Base-by-base conservation (phyloP, 1,140 invertebrate species). In the Antheraea mylitta region DNA sequence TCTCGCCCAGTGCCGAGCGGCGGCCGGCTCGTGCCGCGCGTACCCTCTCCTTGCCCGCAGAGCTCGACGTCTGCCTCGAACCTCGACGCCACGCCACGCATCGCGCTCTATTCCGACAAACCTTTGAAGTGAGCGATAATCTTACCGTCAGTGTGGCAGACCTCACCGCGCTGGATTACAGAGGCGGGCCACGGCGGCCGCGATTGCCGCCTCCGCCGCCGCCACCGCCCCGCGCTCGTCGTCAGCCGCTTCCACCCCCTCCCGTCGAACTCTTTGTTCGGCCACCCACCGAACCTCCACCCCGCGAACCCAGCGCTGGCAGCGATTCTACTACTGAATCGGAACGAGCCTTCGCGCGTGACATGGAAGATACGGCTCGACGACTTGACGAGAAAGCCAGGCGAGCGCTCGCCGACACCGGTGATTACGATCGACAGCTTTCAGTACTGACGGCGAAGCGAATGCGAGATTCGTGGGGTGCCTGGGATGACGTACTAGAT, bases 61-160 rank as follows among this genome's bases (percentile, higher is more conserved):
- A 94, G 77, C 93, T 92, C 65, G 93, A 94, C 83, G 79, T 94
- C 69, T 92, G 92, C 77, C 87, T 92, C 75, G 88, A 93, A 71
- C 81, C 83, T 64, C 81, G 78, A 36, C 82, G 80, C 45, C 82
- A 76, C 75, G 77, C 77, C 69, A 66, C 75, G 22, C 89, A 91
- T 73, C 78, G 77, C 58, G 84, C 89, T 67, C 82, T 85, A 58
- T 92, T 92, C 77, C 82, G 85, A 37, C 91, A 92, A 70, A 82
- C 85, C 62, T 93, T 92, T 72, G 81, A 90, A 65, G 90, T 92
- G 67, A 85, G 81, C 69, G 89, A 92, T 66, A 89, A 81, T 72
- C 82, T 92, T 71, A 91, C 88, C 66, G 87, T 89, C 75, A 93
- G 90, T 80, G 89, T 91, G 82, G 89, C 89, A 18, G 90, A 92